A percentile compares a stretch with the other conserved stretches of the same genome.
phyloP scores from a whole-genome alignment of 35 echinoderm and acorn worm genomes.

The Eucidaris tribuloides region DNA sequence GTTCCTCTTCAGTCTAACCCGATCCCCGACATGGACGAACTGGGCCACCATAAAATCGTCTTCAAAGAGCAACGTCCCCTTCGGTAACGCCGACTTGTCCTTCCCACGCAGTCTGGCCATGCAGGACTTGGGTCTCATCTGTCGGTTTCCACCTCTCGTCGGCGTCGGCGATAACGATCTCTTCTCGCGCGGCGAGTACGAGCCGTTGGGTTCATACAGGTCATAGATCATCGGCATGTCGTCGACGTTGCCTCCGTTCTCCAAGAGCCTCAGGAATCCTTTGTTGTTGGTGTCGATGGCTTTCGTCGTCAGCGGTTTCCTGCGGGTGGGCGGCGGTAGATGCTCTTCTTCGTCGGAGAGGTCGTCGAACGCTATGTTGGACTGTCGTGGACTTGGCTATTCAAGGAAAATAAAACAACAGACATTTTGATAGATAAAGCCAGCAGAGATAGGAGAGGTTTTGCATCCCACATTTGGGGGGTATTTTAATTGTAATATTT shows the following conservation, averaged over 20 bases:
- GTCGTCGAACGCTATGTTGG: too few relatives aligned
- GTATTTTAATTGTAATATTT: too few relatives aligned
- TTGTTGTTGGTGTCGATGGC: slow-evolving; percentile 42
- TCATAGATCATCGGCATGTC: slow-evolving; percentile 76
- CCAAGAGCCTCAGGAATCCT: slow-evolving; percentile 35
- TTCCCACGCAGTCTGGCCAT: slow-evolving; percentile 29
- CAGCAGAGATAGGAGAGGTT: too few relatives aligned
- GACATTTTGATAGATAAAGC: too few relatives aligned
- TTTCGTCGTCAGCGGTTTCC: background rate
- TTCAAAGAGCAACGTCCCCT: slow-evolving; percentile 75
- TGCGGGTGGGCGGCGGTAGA: background rate
- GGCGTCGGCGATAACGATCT: slow-evolving; percentile 1
- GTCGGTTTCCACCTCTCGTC: slow-evolving; percentile 12
- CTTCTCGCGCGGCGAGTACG: slow-evolving; percentile 20
- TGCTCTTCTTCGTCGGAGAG: background rate
- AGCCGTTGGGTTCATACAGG: slow-evolving; percentile 65
- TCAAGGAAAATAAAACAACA: too few relatives aligned
- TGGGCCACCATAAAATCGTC: slow-evolving; percentile 92
- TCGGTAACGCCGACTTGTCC: slow-evolving; percentile 31
- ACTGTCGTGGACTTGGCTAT: too few relatives aligned
- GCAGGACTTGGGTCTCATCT: slow-evolving; percentile 66
- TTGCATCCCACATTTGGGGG: too few relatives aligned
- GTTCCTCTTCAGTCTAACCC: slow-evolving; percentile 63
- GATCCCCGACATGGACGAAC: slow-evolving; percentile 78
- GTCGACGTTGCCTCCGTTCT: slow-evolving; percentile 38